Evolutionary conservation across 2,888 invertebrate species (phyloP), one percentile per base, ranked within the genome.

Genomic region (Lasioglossum figueresi): DNA sequence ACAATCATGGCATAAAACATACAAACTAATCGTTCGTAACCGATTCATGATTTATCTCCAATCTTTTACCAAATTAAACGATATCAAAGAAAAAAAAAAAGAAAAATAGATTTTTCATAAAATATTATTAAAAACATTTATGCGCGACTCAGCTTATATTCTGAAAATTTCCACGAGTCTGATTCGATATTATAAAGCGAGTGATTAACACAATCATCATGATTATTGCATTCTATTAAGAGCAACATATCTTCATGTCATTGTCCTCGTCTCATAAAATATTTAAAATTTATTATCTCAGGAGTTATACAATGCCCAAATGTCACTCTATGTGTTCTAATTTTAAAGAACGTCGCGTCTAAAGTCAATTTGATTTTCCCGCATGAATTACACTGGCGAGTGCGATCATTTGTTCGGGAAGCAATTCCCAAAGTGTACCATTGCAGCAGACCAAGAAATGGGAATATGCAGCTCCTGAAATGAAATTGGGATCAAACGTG

Each of bases 1-100:
- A 77, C 77, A 84, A 56, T 12, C 71, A 78, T 56, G 45, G 59
- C 59, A 45, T 73, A 80, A 84, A 86, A 78, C 80, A 19, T 48
- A 6, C 10, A 52, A 52, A n/a, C 10, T 74, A 56, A 45, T 23
- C 19, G 34, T 70, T 48, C 23, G n/a, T 4, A 56, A 74, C 34
- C n/a, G 14, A 74, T 16, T 37, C n/a, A 74, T n/a, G 12, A 34
- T 74, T 40, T 8, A 40, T 27, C 16, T 74, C n/a, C 19, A 66
- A 66, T 66, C 27, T 34, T 59, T 43, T 27, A 12, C 59, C 27
- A 59, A 27, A 59, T 27, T 27, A n/a, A n/a, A n/a, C n/a, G n/a
- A n/a, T n/a, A n/a, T n/a, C n/a, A n/a, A n/a, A n/a, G n/a, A n/a
- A n/a, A n/a, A n/a, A n/a, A n/a, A 16, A 19, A n/a, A 16, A 45